Percentiles rank a stretch among this genome's conserved stretches.
Conservation (phyloP, 2,888 invertebrate species). For the Caenorhabditis imperialis region DNA sequence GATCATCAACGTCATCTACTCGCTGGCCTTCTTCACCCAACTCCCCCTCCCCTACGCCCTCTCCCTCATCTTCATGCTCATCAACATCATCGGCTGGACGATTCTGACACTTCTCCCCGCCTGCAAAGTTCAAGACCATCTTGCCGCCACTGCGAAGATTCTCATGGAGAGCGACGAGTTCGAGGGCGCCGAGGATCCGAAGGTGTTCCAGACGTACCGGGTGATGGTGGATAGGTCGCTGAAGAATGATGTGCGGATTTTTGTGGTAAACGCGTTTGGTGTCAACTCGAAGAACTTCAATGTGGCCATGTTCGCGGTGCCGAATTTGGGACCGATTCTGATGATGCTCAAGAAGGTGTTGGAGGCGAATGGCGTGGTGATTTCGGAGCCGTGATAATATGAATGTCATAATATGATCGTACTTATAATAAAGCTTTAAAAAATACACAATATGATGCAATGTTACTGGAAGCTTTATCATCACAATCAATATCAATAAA, state of each 20-base stretch:
- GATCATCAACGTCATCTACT: constrained; percentile 41
- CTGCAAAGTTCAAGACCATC: constrained; percentile 17
- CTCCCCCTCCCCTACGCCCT: constrained; percentile 18
- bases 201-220: constrained; percentile 44
- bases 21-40: constrained; percentile 6
- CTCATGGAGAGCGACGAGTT: constrained; percentile 38
- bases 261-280: constrained; percentile 45
- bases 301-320: constrained; percentile 45
- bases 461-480: background rate
- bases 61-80: constrained; percentile 11
- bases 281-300: constrained; percentile 35
- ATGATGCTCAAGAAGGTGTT: constrained; percentile 41
- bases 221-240: constrained; percentile 42
- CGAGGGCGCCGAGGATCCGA: constrained; percentile 23
- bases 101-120: constrained; percentile 28
- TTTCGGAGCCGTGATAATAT: too few species aligned
- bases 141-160: constrained; percentile 20
- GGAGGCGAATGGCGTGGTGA: constrained; percentile 15
- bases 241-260: constrained; percentile 30
- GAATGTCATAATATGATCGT: too few species aligned
- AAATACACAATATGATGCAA: too few species aligned
- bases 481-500: too few species aligned
- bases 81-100: constrained; percentile 11
- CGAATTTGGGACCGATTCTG: constrained; percentile 38
- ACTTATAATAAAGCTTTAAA: too few species aligned